Base-by-base conservation (phyloP, 2,888 invertebrate species). In the Blomia tropicalis region DNA sequence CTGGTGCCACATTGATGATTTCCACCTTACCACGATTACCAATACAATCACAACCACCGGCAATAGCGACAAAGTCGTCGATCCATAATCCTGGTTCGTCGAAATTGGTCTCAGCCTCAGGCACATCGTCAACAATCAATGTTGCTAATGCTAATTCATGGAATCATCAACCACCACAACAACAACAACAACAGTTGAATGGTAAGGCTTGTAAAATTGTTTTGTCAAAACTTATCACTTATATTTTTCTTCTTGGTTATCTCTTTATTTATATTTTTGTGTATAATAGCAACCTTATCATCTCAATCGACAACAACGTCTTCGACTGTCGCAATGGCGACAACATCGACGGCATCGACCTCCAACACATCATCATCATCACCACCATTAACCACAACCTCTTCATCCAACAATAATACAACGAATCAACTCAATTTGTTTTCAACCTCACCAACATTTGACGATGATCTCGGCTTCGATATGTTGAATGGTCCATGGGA, bases 101-200 rank as follows among this genome's bases (percentile, higher is more conserved):
- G 14, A 7, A 47, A 5, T 14, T 56, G 4, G 56, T 53, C 7
- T 17, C 60, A 22, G 60, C 32, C 29, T n/a, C n/a, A n/a, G n/a
- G n/a, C n/a, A n/a, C n/a, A n/a, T n/a, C n/a, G n/a, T 47, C 51
- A 7, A 11, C 51, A 47, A n/a, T 27, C 7, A 19, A n/a, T 47
- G 51, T 19, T 11, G 51, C 22, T 7, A 47, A 47, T 47, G 11
- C 7, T 7, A 27, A 27, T 47, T 36, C 36, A 17, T 36, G 36
- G 36, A 22, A 47, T n/a, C 7, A 14, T 27, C 7, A 7, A 7
- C 11, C 22, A 47, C 51, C 14, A 14, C 51, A 47, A 19, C 51
- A 47, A 19, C 51, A 47, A 27, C 51, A 47, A 47, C 51, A 47
- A 47, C 51, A 47, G 51, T n/a, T 47, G 23, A 47, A 47, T 27